Evolutionary conservation across 2,888 invertebrate genomes (phyloP), one percentile per base, ranked within the genome.

Genomic region (Dorcus hopei): DNA sequence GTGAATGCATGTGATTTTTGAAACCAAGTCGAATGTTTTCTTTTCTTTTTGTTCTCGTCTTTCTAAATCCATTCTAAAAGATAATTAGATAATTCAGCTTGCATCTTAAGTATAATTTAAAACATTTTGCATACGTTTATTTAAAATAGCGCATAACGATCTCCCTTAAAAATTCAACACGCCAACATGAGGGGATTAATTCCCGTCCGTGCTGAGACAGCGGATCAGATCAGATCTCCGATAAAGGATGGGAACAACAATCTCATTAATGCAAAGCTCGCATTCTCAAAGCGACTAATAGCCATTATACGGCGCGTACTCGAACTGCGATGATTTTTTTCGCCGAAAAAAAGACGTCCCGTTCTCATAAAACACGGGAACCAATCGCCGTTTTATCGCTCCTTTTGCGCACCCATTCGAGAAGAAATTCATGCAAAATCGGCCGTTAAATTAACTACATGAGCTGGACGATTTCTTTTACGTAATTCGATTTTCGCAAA

Each of bases 241-340:
- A 48, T 48, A 48, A 26, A n/a, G 19, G 14, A 16, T 48, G 48
- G 48, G 48, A 48, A 48, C 48, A 48, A 48, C 48, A 48, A 48
- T 48, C 48, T 48, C 48, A 48, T 48, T 48, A 42, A 48, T 48
- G 48, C 48, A 48, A 48, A 48, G 48, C 48, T 42, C 42, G 42
- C 42, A 16, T 42, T 42, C 42, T 16, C 42, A 42, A 42, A 42
- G 42, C 42, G 42, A 42, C 42, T 42, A 42, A 42, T 42, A 42
- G 42, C 42, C 42, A 42, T 42, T 42, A 42, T 42, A 42, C 42
- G 11, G 11, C 14, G 11, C 11, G 42, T 42, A 14, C 42, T 16
- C 42, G 6, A 14, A 16, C 42, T 42, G 42, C 9, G 14, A 7
- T 33, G 26, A 33, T 42, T 42, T 42, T 14, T 42, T 11, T 42